These are phyloP conservation scores for Sylvia borin DNA, from an alignment of 2,797 vertebrate genomes.

Conservation along the genomic window DNA sequence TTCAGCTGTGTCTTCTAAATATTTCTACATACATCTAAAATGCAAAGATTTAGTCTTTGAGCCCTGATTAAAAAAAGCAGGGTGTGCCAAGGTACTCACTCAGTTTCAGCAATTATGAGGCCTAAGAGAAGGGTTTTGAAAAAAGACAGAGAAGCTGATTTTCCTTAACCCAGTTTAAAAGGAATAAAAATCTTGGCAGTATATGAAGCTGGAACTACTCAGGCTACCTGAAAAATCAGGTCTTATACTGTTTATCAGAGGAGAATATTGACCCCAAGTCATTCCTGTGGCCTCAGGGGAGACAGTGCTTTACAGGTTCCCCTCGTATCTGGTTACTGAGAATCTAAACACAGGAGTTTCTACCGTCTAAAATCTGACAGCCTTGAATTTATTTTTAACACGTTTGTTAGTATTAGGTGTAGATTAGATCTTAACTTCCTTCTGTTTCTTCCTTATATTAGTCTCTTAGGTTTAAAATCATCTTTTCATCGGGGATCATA, in stretches of 20 bases:
- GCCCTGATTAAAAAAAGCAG: background rate
- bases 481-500: background rate
- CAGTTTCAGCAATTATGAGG: background rate
- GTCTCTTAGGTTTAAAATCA: background rate
- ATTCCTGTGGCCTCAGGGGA: background rate
- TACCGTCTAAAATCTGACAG: background rate
- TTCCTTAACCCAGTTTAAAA: background rate
- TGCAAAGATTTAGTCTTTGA: background rate
- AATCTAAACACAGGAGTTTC: background rate
- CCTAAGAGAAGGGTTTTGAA: background rate
- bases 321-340: background rate
- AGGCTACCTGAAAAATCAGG: background rate
- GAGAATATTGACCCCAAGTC: background rate
- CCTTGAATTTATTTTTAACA: background rate
- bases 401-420: background rate
- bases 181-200: background rate
- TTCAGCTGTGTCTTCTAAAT: background rate
- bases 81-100: background rate
- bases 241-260: background rate
- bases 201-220: background rate
- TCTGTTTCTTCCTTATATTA: background rate
- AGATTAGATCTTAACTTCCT: background rate
- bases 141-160: background rate
- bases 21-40: background rate
- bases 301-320: background rate